A percentile compares a stretch with the other conserved stretches of the same genome.
Evolutionary conservation across 2,797 vertebrate genomes (phyloP).

Genomic region (Pangasius macronema): DNA sequence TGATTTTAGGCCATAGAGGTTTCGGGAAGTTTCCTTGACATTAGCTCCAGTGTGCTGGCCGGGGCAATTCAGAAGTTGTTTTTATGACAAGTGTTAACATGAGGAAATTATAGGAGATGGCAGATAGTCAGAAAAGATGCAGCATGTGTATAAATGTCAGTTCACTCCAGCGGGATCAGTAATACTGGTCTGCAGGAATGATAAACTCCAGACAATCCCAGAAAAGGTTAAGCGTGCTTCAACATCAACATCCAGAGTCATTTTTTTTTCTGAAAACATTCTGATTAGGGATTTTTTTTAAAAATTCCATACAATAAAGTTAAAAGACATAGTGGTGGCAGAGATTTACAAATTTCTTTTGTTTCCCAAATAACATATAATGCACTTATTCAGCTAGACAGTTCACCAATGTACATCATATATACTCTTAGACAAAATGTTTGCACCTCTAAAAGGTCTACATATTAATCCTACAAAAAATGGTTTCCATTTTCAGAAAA

Average conservation of each 20-base stretch:
- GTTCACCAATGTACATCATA: background rate
- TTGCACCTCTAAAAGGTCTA: background rate
- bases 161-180: background rate
- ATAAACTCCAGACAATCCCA: background rate
- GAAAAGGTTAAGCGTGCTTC: background rate
- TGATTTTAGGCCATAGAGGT: background rate
- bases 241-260: background rate
- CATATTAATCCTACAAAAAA: background rate
- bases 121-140: background rate
- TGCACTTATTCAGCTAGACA: no score
- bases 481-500: background rate
- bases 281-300: background rate
- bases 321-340: background rate
- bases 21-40: background rate
- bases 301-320: background rate
- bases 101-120: background rate
- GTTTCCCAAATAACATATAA: background rate
- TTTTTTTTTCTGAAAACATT: background rate
- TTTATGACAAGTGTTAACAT: background rate
- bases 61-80: background rate
- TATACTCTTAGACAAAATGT: background rate
- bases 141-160: background rate
- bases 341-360: background rate
- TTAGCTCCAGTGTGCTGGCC: background rate
- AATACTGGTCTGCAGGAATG: background rate